Conservation (phyloP, 2,797 vertebrate genomes). For the Phoeniculus purpureus region DNA sequence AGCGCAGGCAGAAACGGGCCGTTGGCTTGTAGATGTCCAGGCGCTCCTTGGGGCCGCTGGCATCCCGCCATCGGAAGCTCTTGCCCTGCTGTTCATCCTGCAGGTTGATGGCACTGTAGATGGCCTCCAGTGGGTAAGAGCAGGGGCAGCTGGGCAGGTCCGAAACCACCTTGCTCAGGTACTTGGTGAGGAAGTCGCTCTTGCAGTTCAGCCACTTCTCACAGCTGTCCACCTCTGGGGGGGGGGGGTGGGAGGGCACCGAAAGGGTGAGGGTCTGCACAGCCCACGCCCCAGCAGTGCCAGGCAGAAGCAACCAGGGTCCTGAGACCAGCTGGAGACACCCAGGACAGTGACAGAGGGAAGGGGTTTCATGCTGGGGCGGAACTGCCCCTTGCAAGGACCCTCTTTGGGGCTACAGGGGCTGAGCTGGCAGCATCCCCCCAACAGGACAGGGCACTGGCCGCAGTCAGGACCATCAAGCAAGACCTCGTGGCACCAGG, state of each 20-base stretch:
- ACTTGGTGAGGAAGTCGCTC: conserved; percentile 92
- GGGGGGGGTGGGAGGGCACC: background rate
- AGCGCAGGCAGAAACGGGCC: conserved; percentile 90
- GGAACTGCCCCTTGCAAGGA: background rate
- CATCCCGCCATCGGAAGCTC: conserved; percentile 90
- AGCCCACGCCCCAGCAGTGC: background rate
- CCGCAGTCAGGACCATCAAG: background rate
- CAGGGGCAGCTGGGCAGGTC: conserved; percentile 96
- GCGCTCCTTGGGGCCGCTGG: conserved; percentile 89
- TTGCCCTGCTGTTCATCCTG: conserved; percentile 81
- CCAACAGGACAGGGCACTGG: accelerated
- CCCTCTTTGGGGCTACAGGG: background rate
- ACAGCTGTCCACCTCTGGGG: conserved; percentile 91
- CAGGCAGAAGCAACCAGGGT: background rate
- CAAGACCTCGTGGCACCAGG: background rate
- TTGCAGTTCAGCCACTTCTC: conserved; percentile 97
- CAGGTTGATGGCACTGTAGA: conserved; percentile 86
- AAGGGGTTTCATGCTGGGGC: background rate
- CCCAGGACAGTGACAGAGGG: background rate
- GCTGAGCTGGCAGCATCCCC: background rate
- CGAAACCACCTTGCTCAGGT: conserved; percentile 88
- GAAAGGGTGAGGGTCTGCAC: background rate
- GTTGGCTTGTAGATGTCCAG: conserved; percentile 95
- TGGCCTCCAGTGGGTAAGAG: conserved; percentile 88
- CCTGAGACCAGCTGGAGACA: background rate